Conservation (phyloP, 2,797 vertebrate genomes). For the Halcyon chelicuti region DNA sequence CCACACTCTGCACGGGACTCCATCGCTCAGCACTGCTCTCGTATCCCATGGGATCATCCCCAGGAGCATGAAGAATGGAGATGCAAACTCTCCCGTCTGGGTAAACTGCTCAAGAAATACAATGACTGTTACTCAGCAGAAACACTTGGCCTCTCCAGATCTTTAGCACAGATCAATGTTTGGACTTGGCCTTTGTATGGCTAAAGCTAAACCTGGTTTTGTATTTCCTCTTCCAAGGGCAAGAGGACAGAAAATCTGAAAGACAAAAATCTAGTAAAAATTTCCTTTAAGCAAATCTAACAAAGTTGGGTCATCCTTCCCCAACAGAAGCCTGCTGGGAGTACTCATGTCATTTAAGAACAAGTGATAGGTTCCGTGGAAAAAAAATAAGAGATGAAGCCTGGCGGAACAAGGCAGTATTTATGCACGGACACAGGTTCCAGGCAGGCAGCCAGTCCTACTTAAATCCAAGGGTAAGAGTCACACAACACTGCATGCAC, state of each 20-base stretch:
- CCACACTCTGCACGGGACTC: conserved; percentile 98
- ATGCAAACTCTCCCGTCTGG: conserved; percentile 96
- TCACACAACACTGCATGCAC: not conserved
- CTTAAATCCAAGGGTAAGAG: not conserved
- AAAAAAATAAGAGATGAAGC: not conserved
- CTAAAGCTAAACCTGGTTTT: not conserved
- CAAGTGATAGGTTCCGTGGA: not conserved
- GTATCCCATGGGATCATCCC: conserved; percentile 97
- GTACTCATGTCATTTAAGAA: not conserved
- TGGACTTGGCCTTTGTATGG: not conserved
- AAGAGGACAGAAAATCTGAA: not conserved
- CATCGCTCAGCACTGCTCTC: conserved; percentile 98
- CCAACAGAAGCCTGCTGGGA: not conserved
- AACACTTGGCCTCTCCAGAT: not conserved
- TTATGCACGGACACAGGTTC: not conserved
- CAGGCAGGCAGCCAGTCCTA: not conserved
- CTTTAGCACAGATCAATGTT: not conserved
- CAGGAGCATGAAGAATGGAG: conserved; percentile 96
- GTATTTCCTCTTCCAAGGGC: not conserved
- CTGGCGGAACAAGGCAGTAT: not conserved
- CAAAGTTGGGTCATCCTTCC: not conserved
- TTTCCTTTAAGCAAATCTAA: not conserved
- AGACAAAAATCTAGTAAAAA: not conserved
- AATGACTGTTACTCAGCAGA: not conserved
- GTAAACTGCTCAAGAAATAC: conserved; percentile 84